Conservation (phyloP, 1,140 invertebrate species). For the Neoseiulus cucumeris region DNA sequence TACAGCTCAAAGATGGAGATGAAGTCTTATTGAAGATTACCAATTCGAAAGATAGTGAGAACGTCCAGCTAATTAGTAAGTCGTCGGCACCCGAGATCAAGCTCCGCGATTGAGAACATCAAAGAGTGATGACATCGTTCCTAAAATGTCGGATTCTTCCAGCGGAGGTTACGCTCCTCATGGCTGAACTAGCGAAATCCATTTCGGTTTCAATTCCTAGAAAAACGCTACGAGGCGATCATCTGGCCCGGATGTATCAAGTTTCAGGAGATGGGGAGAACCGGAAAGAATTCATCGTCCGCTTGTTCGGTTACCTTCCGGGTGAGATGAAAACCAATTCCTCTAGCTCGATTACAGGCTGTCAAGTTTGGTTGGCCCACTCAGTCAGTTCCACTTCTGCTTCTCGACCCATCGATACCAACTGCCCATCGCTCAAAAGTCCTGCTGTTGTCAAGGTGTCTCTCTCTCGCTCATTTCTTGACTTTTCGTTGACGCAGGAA, state of each 20-base stretch:
- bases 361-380: too few species aligned
- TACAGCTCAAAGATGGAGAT: neutral
- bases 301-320: neutral
- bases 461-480: too few species aligned
- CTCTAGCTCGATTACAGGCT: too few species aligned
- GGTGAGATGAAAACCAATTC: neutral
- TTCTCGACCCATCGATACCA: too few species aligned
- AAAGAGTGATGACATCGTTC: too few species aligned
- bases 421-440: too few species aligned
- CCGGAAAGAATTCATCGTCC: neutral
- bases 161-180: neutral
- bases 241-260: neutral
- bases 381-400: too few species aligned
- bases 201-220: neutral
- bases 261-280: neutral
- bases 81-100: neutral
- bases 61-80: slow-evolving; percentile 5
- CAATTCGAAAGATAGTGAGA: neutral
- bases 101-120: too few species aligned
- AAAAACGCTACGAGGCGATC: neutral
- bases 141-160: too few species aligned
- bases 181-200: neutral
- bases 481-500: neutral
- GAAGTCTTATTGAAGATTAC: neutral
- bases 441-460: too few species aligned